Evolutionary conservation across 2,888 invertebrate genomes (phyloP), one percentile per base, ranked within the genome.

Genomic region (Lepidocyrtinus sp.): DNA sequence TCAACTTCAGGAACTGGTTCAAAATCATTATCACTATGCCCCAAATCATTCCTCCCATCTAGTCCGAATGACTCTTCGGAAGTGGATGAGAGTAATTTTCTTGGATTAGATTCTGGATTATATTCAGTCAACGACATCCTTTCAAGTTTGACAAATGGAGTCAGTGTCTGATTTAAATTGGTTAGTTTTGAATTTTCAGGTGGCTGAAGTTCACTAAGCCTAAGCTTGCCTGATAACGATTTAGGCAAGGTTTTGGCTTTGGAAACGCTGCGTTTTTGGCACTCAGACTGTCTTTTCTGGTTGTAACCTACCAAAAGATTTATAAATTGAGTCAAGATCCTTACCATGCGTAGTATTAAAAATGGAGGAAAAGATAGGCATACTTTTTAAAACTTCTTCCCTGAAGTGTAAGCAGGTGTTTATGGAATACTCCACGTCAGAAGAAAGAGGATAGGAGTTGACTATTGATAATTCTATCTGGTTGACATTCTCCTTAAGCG

Each of bases 381-480:
- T 26, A 69, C 59, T 19, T 19, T 26, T 50, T 17, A 69, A 1
- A 3, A 69, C 12, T 17, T 55, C 24, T 15, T 50, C 59, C 1
- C 69, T 21, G 15, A 69, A 69, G 7, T 17, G 1, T 0, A 59
- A 22, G 26, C 69, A 69, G 1, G 59, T 21, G 27, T 55, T 69
- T 2, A 59, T 17, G 12, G 59, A 59, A n/a, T 15, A 69, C 59
- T 69, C 69, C 25, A 19, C 19, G 1, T 69, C 19, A 5, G n/a
- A 36, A 1, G 2, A 19, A 27, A 12, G 1, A 1, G 17, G 1
- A 24, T 9, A n/a, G 3, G 19, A 55, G 5, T 17, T 17, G 5
- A 55, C 15, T 9, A 55, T n/a, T 17, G 15, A 55, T 5, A n/a
- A 55, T n/a, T 55, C 15, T 9, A 55, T 17, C 15, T 55, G 55